phyloP scores from a whole-genome alignment of 2,888 invertebrate genomes.

The Perithous albicinctus region DNA sequence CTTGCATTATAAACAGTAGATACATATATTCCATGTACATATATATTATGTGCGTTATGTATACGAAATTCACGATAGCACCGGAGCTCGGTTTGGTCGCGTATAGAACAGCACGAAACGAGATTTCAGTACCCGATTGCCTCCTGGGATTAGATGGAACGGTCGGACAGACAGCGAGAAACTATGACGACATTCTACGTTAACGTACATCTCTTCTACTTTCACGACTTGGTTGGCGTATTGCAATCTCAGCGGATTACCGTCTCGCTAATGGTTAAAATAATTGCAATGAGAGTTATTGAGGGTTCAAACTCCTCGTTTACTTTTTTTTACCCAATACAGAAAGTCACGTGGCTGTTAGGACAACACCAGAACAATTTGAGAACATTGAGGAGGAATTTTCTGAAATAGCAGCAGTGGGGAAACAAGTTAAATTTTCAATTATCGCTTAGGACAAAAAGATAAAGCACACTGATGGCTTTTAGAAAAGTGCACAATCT shows the following conservation, averaged over 20 bases:
- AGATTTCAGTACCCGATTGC: slow-evolving; percentile 65
- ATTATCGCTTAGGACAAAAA: background rate
- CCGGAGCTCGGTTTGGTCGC: slow-evolving; percentile 8
- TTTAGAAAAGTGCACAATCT: background rate
- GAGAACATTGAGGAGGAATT: background rate
- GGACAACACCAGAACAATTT: background rate
- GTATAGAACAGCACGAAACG: slow-evolving; percentile 52
- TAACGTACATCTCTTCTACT: slow-evolving; percentile 5
- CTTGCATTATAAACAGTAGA: slow-evolving; percentile 23
- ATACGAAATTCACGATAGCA: slow-evolving; percentile 46
- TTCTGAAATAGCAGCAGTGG: background rate
- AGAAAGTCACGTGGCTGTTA: background rate
- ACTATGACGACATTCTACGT: slow-evolving; percentile 47
- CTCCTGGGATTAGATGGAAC: slow-evolving; percentile 64
- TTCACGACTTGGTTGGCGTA: slow-evolving; percentile 40
- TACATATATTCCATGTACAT: slow-evolving; percentile 1
- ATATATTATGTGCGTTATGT: slow-evolving; percentile 9
- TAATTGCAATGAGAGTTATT: slow-evolving; percentile 60
- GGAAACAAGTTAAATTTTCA: background rate
- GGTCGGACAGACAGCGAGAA: slow-evolving; percentile 64
- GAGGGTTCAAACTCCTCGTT: slow-evolving; percentile 28
- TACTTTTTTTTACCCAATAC: background rate
- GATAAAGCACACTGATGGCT: background rate
- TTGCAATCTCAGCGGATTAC: slow-evolving; percentile 58
- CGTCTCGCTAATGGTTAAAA: slow-evolving; percentile 57